Evolutionary conservation across 2,113 vertebrate species (phyloP), one percentile per base, ranked within the genome.

Genomic region (Paraplagusia blochii): DNA sequence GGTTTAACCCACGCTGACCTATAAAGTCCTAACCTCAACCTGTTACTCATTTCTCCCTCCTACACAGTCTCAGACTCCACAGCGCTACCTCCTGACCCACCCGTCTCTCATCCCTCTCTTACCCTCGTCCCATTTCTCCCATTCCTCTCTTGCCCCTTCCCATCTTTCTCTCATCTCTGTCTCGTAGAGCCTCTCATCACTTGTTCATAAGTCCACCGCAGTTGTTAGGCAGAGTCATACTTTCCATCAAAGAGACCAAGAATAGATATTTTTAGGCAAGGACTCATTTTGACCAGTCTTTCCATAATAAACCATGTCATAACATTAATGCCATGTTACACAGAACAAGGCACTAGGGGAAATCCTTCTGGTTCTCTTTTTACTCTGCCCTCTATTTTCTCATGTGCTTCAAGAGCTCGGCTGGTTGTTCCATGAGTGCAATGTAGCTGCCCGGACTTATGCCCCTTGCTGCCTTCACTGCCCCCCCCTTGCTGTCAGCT

Each of bases 401-500:
- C 18, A 22, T 53, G 63, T 67, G 63, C 36, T 74, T 66, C 58
- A 44, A 33, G 14, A 29, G 58, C 22, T 29, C n/a, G 45, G 53
- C 49, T 44, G 62, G 48, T 12, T 14, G 19, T 36, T 62, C 57
- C 45, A 56, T 73, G 63, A 71, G 44, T 64, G 55, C 39, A 53
- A 44, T 51, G 66, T 72, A 62, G 77, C 62, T 77, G 42, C 48
- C 81, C 22, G 45, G 42, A 46, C 63, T 57, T 73, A 74, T 29
- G 22, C 54, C 66, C 60, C 57, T 49, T 35, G 14, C 61, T 62
- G 72, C 72, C 81, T 77, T 81, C 77, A 55, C 63, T 82, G 77
- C 69, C 73, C 80, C 69, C 73, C 80, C 79, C 71, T 74, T 58
- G 74, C 77, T 74, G 77, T 81, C 85, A 73, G 82, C 75, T 91